Base-by-base conservation (phyloP, 2,113 vertebrate species). In the Cebidichthys violaceus region DNA sequence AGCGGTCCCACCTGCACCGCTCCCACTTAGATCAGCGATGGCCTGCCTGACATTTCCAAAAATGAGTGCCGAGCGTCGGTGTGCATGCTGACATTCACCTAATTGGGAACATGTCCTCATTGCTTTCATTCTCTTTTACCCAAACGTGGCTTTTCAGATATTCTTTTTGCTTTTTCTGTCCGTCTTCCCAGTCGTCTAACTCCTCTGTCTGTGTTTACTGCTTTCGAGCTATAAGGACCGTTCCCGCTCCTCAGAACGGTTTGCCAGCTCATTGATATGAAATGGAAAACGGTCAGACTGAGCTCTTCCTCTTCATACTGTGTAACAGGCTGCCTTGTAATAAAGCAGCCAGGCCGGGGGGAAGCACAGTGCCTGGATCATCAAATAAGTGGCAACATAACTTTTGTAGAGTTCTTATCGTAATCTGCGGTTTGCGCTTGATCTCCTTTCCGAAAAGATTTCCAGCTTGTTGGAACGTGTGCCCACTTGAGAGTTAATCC, bases 1-100 rank as follows among this genome's bases (percentile, higher is more conserved):
- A 35, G 67, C 79, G 37, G 64, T 85, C 88, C 80, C 81, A 79
- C 61, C 79, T 78, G 76, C 70, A 68, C 67, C 52, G 31, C 39
- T 79, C 52, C 59, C 72, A 59, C 70, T 86, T 79, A 87, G 79
- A 88, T 85, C 88, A 35, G 81, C 22, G 81, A 88, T 83, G 73
- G 85, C 31, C 73, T 52, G 67, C 33, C 77, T 89, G 89, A 90
- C 86, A 89, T 92, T 87, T 90, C 55, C 61, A 77, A 88, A 50
- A 84, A 86, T 72, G 83, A 87, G 62, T 54, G 41, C 79, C 72
- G 75, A 84, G 79, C 69, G 75, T 76, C 62, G 45, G 65, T 35
- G 70, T 75, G 39, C 76, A 78, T 39, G 66, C 75, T 76, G 86
- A 80, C 86, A 86, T 88, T 89, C 76, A 80, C 74, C 81, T 90